Evolutionary conservation across 2,888 invertebrate genomes (phyloP), one percentile per base, ranked within the genome.

Genomic region (Pediacus dermestoides): DNA sequence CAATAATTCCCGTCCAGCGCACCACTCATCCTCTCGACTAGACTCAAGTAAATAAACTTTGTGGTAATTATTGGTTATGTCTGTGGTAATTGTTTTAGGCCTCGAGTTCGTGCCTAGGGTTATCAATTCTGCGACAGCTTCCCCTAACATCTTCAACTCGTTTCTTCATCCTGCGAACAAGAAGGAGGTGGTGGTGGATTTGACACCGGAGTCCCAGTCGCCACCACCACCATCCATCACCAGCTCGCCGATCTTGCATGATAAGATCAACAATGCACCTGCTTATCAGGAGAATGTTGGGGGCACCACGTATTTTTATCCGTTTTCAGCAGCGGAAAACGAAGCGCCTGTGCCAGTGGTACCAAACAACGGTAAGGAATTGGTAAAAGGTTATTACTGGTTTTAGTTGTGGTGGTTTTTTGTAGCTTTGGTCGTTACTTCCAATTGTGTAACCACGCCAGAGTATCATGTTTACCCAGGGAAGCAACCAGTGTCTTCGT

Each of bases 301-400:
- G 37, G 94, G 94, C 14, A 94, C 94, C 9, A 94, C 94, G 31
- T 95, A 94, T 68, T 95, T 93, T 70, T 95, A 91, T 68, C 78
- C 55, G 33, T 51, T 49, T 33, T 34, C 50, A 21, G 55, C 9
- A 31, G 16, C n/a, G 7, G 2, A 21, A 10, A 12, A 9, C 12
- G 33, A 10, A 22, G n/a, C 28, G 8, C 9, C 23, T 6, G 6
- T 8, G 8, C 18, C 18, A 18, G 6, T 8, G 4, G 18, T 18
- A 6, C 23, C 23, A 3, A 10, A 36, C 28, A 35, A 37, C 10
- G 39, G 44, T 47, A 32, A 40, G 28, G 25, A 7, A 16, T 10
- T 30, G n/a, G n/a, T n/a, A n/a, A n/a, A n/a, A n/a, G n/a, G n/a
- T 13, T 9, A 13, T 31, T 32, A 31, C 28, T 14, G 4, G n/a